phyloP scores from a whole-genome alignment of 2,888 invertebrate genomes.

The Apamea crenata region DNA sequence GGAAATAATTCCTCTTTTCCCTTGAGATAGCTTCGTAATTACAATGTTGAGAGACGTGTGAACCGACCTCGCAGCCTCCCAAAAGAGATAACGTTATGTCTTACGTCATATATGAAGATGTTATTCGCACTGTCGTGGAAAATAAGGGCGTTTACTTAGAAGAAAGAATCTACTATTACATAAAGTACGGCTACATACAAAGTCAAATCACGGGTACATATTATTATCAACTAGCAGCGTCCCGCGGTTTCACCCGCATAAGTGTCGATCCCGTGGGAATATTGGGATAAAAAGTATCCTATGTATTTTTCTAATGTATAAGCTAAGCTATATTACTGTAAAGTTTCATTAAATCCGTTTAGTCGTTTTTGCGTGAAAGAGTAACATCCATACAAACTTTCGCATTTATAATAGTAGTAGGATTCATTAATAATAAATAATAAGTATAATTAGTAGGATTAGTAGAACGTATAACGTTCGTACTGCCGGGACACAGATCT shows the following conservation, averaged over 20 bases:
- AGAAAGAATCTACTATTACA: not conserved
- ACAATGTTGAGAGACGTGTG: constrained; percentile 35
- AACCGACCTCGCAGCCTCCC: constrained; percentile 20
- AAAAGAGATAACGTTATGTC: constrained; percentile 23
- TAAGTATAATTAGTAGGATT: too few relatives aligned
- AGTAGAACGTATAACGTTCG: not conserved
- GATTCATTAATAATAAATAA: too few relatives aligned
- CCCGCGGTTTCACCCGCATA: not conserved
- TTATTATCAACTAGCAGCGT: not conserved
- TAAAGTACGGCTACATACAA: not conserved
- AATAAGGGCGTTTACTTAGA: not conserved
- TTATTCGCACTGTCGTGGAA: constrained; percentile 3
- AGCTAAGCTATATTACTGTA: too few relatives aligned
- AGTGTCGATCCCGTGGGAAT: not conserved
- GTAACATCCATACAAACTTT: too few relatives aligned
- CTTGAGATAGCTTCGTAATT: constrained; percentile 36
- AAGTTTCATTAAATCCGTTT: too few relatives aligned
- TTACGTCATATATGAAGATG: constrained; percentile 12
- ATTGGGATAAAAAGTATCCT: not conserved
- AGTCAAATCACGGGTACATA: not conserved
- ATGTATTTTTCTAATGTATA: not conserved
- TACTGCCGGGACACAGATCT: not conserved
- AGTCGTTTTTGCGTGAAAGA: too few relatives aligned
- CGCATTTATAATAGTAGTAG: too few relatives aligned
- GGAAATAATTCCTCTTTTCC: constrained; percentile 23